A percentile compares a stretch with the other conserved stretches of the same genome.
Evolutionary conservation across 2,888 invertebrate species (phyloP).

Genomic region (Amiota minor): DNA sequence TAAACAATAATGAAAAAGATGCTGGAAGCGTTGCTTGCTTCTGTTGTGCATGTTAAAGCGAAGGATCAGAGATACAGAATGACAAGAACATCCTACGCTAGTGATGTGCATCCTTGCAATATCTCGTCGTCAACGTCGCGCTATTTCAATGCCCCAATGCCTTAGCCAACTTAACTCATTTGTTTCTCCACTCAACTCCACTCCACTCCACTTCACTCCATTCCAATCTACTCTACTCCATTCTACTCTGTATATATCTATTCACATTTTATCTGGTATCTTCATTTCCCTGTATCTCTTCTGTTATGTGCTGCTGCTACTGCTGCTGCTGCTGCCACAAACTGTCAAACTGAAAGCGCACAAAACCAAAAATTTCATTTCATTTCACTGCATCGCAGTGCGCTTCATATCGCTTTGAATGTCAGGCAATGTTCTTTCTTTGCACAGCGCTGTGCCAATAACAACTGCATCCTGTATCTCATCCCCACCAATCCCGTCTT

Average conservation of each 20-base stretch:
- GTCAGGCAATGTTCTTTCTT: constrained; percentile 1
- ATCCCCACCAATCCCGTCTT: no score
- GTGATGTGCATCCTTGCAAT: not conserved
- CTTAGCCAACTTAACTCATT: not conserved
- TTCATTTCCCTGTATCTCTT: not conserved
- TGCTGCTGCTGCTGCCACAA: not conserved
- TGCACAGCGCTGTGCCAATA: no score
- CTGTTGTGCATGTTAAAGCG: no score
- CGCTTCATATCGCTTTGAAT: constrained; percentile 13
- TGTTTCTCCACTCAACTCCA: not conserved
- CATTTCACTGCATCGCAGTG: constrained; percentile 15
- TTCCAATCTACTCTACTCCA: not conserved
- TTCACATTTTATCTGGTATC: not conserved
- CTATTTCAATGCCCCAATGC: not conserved
- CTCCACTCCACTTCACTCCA: not conserved
- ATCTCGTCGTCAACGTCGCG: not conserved
- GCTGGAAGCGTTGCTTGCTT: no score
- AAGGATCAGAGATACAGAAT: no score
- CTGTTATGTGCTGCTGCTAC: not conserved
- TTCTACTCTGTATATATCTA: not conserved
- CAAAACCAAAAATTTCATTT: constrained; percentile 22
- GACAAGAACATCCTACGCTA: no score
- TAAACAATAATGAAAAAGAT: no score
- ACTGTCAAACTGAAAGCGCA: not conserved
- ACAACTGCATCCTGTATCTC: no score